phyloP scores from a whole-genome alignment of 2,113 vertebrate genomes.

The Lepus timidus region DNA sequence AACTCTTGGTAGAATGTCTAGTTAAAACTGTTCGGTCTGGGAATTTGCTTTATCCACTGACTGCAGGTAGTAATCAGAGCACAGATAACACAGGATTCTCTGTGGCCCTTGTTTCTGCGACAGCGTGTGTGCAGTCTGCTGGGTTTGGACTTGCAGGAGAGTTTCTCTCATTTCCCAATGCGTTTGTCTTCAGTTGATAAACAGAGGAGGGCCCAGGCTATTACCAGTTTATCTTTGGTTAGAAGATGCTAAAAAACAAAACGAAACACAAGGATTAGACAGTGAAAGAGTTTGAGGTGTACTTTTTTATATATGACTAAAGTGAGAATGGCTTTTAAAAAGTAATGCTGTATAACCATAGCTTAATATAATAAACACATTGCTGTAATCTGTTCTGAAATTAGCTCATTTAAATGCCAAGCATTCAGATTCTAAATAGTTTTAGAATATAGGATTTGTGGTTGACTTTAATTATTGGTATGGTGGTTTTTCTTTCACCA shows the following conservation, averaged over 20 bases:
- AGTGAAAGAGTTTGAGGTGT: neutral
- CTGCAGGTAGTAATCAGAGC: neutral
- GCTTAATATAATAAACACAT: slow-evolving; percentile 7
- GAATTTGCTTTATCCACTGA: slow-evolving; percentile 30
- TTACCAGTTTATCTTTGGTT: slow-evolving; percentile 8
- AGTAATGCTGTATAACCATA: neutral
- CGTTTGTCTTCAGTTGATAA: slow-evolving; percentile 54
- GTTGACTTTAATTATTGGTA: neutral
- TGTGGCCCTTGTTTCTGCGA: neutral
- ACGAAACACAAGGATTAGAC: neutral
- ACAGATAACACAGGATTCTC: neutral
- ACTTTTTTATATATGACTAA: neutral
- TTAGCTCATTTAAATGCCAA: slow-evolving; percentile 31
- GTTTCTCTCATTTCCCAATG: neutral
- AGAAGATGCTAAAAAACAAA: neutral
- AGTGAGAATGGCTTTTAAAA: neutral
- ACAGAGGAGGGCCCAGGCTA: neutral
- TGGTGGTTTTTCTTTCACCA: neutral
- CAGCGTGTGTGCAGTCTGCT: neutral
- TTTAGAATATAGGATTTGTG: neutral
- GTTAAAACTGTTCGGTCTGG: slow-evolving; percentile 33
- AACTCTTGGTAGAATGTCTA: slow-evolving; percentile 8
- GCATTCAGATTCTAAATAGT: no score
- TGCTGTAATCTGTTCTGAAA: neutral
- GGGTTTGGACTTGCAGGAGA: slow-evolving; percentile 29